Conservation (phyloP, 2,113 vertebrate genomes). For the Oreamnos americanus region DNA sequence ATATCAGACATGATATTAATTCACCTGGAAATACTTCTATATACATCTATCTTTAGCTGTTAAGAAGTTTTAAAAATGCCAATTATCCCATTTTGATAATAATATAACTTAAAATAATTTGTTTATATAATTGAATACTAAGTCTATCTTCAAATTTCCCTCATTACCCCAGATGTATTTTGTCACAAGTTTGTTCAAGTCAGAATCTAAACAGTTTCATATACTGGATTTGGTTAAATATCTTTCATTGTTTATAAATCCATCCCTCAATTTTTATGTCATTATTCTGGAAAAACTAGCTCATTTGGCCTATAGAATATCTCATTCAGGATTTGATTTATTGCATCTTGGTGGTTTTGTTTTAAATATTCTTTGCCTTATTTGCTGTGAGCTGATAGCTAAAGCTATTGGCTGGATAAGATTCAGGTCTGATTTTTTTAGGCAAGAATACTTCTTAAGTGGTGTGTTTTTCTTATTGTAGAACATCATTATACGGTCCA, state of each 20-base stretch:
- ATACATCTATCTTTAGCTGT: background rate
- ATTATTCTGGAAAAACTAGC: background rate
- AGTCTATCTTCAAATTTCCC: background rate
- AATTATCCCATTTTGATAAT: background rate
- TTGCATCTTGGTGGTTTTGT: background rate
- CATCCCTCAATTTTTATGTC: background rate
- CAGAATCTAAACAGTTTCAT: background rate
- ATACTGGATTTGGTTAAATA: background rate
- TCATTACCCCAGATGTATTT: background rate
- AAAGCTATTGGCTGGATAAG: background rate
- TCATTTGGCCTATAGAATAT: background rate
- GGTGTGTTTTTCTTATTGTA: background rate
- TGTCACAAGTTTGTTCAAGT: background rate
- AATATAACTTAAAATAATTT: conserved; percentile 1
- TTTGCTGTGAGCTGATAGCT: background rate
- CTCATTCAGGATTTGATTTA: background rate
- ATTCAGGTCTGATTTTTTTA: background rate
- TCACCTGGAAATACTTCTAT: background rate
- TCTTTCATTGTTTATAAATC: background rate
- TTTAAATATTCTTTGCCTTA: background rate
- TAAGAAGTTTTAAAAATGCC: background rate
- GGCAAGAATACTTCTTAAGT: background rate
- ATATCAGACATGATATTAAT: background rate
- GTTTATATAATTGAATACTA: background rate
- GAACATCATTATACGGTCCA: background rate